These are phyloP conservation scores for Drosophila helvetica DNA, from an alignment of 2,888 invertebrate genomes.

Conservation along the genomic window DNA sequence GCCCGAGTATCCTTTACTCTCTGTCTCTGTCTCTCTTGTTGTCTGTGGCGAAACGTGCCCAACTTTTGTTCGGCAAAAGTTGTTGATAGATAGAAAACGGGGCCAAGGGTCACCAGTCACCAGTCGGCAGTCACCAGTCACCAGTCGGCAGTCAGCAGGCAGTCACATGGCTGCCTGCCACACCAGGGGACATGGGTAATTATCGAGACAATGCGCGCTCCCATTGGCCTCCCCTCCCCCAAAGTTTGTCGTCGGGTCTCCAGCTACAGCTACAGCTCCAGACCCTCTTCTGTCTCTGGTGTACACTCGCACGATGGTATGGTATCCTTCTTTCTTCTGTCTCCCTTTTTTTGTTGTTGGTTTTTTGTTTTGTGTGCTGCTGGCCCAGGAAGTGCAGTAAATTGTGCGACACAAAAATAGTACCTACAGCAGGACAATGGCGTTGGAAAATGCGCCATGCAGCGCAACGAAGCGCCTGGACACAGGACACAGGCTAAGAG, in stretches of 20 bases:
- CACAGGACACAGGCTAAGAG: neutral
- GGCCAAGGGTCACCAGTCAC: slow-evolving; percentile 62
- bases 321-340: neutral
- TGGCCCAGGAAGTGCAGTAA: slow-evolving; percentile 74
- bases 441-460: slow-evolving; percentile 75
- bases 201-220: slow-evolving; percentile 72
- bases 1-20: neutral
- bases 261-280: slow-evolving; percentile 10
- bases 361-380: slow-evolving; percentile 38
- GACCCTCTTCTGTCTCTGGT: slow-evolving; percentile 31
- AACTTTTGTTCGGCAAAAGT: slow-evolving; percentile 59
- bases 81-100: slow-evolving; percentile 66
- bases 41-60: slow-evolving; percentile 55
- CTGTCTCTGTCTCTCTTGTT: slow-evolving; percentile 15
- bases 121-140: slow-evolving; percentile 8
- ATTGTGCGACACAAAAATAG: slow-evolving; percentile 77
- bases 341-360: slow-evolving; percentile 1
- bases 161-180: slow-evolving; percentile 47
- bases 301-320: slow-evolving; percentile 13
- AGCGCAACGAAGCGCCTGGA: slow-evolving; percentile 41
- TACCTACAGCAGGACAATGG: slow-evolving; percentile 74
- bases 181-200: slow-evolving; percentile 73
- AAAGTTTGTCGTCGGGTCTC: neutral
- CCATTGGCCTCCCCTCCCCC: neutral
- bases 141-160: slow-evolving; percentile 9